Percentiles rank a stretch among this genome's conserved stretches.
Evolutionary conservation across 2,888 invertebrate species (phyloP).

Genomic region (Ochropacha duplaris): DNA sequence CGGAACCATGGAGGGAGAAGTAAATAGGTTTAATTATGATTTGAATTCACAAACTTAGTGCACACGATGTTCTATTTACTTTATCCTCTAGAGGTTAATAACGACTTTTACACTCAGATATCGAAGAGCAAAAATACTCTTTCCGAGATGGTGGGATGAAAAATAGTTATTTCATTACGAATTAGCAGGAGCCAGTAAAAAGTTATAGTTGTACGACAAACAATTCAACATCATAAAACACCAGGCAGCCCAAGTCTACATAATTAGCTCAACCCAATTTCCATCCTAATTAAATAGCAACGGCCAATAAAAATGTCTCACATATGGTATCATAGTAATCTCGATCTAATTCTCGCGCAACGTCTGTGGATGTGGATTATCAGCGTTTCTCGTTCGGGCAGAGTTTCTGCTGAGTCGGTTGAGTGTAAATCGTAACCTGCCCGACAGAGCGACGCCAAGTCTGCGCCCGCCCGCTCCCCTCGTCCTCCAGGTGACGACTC

Average conservation of each 20-base stretch:
- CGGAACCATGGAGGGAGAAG: no score
- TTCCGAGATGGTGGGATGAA: no score
- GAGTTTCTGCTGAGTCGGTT: conserved; percentile 80
- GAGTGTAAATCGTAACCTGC: conserved; percentile 84
- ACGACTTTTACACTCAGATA: no score
- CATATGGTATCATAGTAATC: conserved; percentile 64
- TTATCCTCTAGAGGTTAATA: no score
- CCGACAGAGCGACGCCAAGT: conserved; percentile 77
- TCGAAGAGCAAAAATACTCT: no score
- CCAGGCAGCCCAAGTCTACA: conserved; percentile 8
- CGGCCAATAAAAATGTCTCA: conserved; percentile 60
- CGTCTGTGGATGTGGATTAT: conserved; percentile 75
- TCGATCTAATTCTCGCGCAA: conserved; percentile 77
- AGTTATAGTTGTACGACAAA: conserved; percentile 8
- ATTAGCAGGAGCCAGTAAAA: neutral
- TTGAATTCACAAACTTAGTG: no score
- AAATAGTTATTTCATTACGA: no score
- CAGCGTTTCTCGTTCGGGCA: conserved; percentile 75
- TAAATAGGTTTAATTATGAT: no score
- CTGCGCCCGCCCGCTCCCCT: conserved; percentile 50
- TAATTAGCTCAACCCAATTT: conserved; percentile 34
- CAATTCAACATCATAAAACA: conserved; percentile 11
- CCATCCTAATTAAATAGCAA: conserved; percentile 55
- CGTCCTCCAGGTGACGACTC: conserved; percentile 75
- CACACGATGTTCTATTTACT: no score